These are phyloP conservation scores for Betta splendens DNA, from an alignment of 2,797 vertebrate genomes.

Conservation along the genomic window DNA sequence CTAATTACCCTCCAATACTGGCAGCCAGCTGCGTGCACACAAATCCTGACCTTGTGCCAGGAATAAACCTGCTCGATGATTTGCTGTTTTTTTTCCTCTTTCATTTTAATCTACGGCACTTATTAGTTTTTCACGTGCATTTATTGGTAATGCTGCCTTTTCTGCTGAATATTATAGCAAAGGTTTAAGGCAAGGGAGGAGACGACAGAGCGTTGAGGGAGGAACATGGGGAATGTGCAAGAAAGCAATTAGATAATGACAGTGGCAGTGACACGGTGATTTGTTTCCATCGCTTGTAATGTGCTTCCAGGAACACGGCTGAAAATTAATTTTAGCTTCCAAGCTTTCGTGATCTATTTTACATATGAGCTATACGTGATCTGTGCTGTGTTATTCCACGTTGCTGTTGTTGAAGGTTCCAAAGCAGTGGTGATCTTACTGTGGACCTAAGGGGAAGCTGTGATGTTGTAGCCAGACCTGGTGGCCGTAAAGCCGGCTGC, in stretches of 20 bases:
- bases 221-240: constrained; percentile 28
- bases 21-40: constrained; percentile 1
- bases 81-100: constrained; percentile 10
- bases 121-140: constrained; percentile 10
- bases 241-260: constrained; percentile 59
- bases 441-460: constrained; percentile 5
- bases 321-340: constrained; percentile 50
- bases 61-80: constrained; percentile 22
- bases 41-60: constrained; percentile 2
- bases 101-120: constrained; percentile 7
- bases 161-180: constrained; percentile 4
- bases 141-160: constrained; percentile 8
- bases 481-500: constrained; percentile 10
- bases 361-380: neutral
- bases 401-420: constrained; percentile 3
- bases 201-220: neutral
- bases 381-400: neutral
- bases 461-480: constrained; percentile 22
- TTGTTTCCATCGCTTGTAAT: constrained; percentile 52
- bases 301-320: constrained; percentile 46
- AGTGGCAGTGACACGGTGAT: constrained; percentile 45
- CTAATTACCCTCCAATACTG: too few relatives aligned
- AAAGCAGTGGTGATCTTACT: neutral
- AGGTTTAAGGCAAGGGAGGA: constrained; percentile 5
- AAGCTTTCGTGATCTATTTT: constrained; percentile 27